Base-by-base conservation (phyloP, 2,113 vertebrate genomes). In the Hystrix brachyura region DNA sequence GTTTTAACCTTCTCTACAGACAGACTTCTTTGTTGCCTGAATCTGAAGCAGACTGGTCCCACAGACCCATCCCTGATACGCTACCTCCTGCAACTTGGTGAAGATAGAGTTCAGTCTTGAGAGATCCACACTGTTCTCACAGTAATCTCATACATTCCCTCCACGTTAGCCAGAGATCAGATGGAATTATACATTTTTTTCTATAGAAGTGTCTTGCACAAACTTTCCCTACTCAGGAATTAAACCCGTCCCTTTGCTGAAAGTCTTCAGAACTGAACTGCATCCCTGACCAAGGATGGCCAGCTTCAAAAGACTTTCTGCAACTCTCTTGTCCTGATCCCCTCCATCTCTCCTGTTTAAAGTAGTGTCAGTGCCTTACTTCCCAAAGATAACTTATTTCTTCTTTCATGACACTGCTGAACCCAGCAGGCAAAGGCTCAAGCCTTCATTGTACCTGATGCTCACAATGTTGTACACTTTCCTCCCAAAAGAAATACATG, bases 401-500 rank as follows among this genome's bases (percentile, higher is more conserved):
- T 59, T 84, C 27, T 69, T 72, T 89, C 74, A n/a, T 32, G 64
- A 59, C 71, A 53, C 17, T 25, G 21, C 53, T 60, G 67, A 92
- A 53, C 7, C 51, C 60, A 69, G 53, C 21, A 72, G 15, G 9
- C 10, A 64, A 60, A 74, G 21, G 4, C 14, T 57, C 21, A 53
- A 83, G 34, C 0, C 2, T 72, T 43, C 78, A 43, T 3, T 57
- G 64, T 87, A 51, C 3, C 46, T 21, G 9, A 82, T 82, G 32
- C 48, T 85, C 46, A 62, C n/a, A 60, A 21, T 0, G 0, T 25
- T 87, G 29, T 62, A 43, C 0, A 21, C 5, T 57, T 76, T 60
- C 51, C 43, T 92, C 79, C 69, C 55, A 78, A 53, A 13, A 3
- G 38, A 79, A 79, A 94, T 29, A 46, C 1, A 38, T 71, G 19